Conservation (phyloP, 1,140 invertebrate species). For the Zaprionus nigranus region DNA sequence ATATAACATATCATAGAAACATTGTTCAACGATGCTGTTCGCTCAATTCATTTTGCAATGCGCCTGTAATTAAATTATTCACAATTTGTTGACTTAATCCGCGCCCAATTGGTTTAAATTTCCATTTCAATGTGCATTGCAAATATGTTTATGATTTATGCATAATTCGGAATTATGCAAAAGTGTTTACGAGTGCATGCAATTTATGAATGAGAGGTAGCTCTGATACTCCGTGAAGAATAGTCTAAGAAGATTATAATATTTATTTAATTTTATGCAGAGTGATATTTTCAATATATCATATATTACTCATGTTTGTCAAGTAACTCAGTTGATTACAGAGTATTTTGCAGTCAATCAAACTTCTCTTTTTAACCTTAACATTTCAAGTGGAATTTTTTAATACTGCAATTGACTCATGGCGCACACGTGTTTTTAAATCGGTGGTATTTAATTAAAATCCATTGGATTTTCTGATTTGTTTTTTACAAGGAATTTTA, state of each 20-base stretch:
- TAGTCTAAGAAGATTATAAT: too few species aligned
- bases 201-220: background rate
- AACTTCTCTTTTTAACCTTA: background rate
- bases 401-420: conserved; percentile 9
- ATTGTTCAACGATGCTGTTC: background rate
- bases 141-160: conserved; percentile 1
- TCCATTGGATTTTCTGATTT: background rate
- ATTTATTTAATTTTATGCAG: background rate
- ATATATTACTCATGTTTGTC: too few species aligned
- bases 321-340: background rate
- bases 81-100: background rate
- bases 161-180: background rate
- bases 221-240: background rate
- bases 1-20: background rate
- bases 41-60: background rate
- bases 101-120: background rate
- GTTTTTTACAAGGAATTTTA: conserved; percentile 3
- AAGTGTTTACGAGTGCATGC: background rate
- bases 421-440: background rate
- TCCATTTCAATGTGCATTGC: background rate
- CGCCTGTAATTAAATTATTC: background rate
- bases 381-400: background rate
- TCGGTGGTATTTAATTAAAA: background rate
- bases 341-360: conserved; percentile 1
- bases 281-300: too few species aligned